A percentile compares a stretch with the other conserved stretches of the same genome.
phyloP scores from a whole-genome alignment of 2,113 vertebrate genomes.

The Cariama cristata region DNA sequence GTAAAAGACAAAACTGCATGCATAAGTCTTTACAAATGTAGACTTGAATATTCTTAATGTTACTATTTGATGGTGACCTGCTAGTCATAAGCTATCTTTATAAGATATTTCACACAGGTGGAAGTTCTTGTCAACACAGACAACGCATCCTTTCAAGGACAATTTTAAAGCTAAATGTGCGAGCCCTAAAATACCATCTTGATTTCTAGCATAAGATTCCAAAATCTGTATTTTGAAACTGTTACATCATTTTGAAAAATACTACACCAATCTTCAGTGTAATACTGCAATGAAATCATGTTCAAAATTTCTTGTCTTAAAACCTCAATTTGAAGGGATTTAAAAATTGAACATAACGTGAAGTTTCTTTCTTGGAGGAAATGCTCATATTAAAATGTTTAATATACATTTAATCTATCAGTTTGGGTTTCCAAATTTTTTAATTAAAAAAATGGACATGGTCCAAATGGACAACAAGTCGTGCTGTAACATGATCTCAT shows the following conservation, averaged over 20 bases:
- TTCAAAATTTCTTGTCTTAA: conserved; percentile 60
- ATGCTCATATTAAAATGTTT: conserved; percentile 21
- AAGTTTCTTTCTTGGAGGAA: conserved; percentile 59
- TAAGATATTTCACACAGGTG: conserved; percentile 78
- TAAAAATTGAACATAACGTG: conserved; percentile 27
- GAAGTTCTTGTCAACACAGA: conserved; percentile 71
- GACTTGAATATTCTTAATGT: conserved; percentile 75
- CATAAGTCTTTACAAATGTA: conserved; percentile 70
- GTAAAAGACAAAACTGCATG: conserved; percentile 76
- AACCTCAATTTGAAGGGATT: conserved; percentile 38
- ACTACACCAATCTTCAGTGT: conserved; percentile 58
- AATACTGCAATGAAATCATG: conserved; percentile 66
- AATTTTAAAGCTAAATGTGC: conserved; percentile 68
- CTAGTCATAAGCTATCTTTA: conserved; percentile 78
- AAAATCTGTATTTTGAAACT: conserved; percentile 60
- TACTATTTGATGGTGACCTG: conserved; percentile 78
- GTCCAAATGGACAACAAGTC: conserved; percentile 45
- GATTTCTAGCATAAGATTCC: conserved; percentile 69
- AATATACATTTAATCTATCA: neutral
- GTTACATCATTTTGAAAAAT: conserved; percentile 49
- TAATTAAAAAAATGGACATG: neutral
- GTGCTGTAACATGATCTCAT: conserved; percentile 67
- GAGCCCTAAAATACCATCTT: conserved; percentile 55
- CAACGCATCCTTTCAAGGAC: conserved; percentile 58
- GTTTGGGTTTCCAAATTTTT: conserved; percentile 17